Conservation (phyloP, 2,797 vertebrate species). For the Sebastes elongatus region DNA sequence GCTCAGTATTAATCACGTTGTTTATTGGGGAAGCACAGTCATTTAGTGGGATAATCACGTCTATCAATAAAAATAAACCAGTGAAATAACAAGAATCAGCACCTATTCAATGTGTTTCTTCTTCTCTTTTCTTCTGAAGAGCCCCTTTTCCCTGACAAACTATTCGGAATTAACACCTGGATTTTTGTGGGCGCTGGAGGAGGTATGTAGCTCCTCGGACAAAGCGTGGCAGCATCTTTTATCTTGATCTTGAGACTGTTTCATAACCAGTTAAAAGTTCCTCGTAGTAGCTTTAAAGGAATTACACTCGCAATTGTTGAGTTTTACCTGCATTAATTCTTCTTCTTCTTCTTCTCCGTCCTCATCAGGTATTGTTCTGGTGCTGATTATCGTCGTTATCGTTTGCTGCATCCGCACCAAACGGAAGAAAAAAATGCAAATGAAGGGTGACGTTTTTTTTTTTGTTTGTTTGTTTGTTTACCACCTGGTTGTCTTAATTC, state of each 20-base stretch:
- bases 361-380: slow-evolving; percentile 35
- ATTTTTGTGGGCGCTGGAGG: slow-evolving; percentile 46
- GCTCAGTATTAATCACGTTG: too few species aligned
- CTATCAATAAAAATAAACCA: not conserved
- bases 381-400: slow-evolving; percentile 49
- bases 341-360: not conserved
- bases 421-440: not conserved
- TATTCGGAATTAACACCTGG: slow-evolving; percentile 47
- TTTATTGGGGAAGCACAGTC: too few species aligned
- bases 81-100: not conserved
- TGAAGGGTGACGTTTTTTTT: slow-evolving; percentile 15
- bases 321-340: too few species aligned
- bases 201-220: slow-evolving; percentile 25
- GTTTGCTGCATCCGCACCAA: slow-evolving; percentile 28
- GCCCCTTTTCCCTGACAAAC: fast-evolving
- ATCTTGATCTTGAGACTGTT: not conserved
- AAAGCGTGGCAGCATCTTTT: not conserved
- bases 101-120: not conserved
- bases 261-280: not conserved
- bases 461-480: not conserved
- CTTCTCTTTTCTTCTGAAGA: not conserved
- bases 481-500: not conserved
- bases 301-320: not conserved
- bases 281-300: not conserved
- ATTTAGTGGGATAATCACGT: too few species aligned